Percentiles rank a stretch among this genome's conserved stretches.
Conservation (phyloP, 2,888 invertebrate genomes). For the Cryptocheilus praepositus region DNA sequence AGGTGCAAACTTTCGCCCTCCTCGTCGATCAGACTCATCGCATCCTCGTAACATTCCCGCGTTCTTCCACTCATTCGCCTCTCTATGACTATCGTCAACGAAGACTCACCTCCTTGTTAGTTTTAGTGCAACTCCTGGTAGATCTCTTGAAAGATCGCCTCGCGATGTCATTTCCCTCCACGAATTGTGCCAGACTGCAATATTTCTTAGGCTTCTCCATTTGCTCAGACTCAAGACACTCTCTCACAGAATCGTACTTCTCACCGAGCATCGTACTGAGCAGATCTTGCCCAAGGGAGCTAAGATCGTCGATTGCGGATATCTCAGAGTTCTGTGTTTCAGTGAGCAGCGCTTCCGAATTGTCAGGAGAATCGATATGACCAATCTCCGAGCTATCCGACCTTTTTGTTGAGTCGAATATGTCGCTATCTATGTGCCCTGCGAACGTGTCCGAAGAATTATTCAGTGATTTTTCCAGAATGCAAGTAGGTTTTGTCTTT, state of each 20-base stretch:
- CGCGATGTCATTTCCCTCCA: slow-evolving; percentile 87
- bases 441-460: slow-evolving; percentile 60
- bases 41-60: too few relatives aligned
- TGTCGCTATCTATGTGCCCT: slow-evolving; percentile 70
- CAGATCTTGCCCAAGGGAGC: slow-evolving; percentile 82
- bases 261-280: slow-evolving; percentile 82
- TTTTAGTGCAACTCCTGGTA: slow-evolving; percentile 18
- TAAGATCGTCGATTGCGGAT: slow-evolving; percentile 86
- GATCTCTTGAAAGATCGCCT: slow-evolving; percentile 40
- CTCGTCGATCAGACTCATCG: too few relatives aligned
- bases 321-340: slow-evolving; percentile 84
- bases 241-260: slow-evolving; percentile 78
- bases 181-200: slow-evolving; percentile 88
- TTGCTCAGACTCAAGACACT: slow-evolving; percentile 77
- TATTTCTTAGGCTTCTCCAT: slow-evolving; percentile 80
- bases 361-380: slow-evolving; percentile 90
- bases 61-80: neutral
- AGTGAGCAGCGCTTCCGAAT: slow-evolving; percentile 81
- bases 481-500: neutral
- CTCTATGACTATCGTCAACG: too few relatives aligned
- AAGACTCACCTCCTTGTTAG: slow-evolving; percentile 52
- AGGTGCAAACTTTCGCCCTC: too few relatives aligned
- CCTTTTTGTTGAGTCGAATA: slow-evolving; percentile 66
- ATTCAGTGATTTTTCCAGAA: slow-evolving; percentile 50
- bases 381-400: slow-evolving; percentile 77